These are phyloP conservation scores for Drosophila bocqueti DNA, from an alignment of 1,140 invertebrate genomes.

Conservation along the genomic window DNA sequence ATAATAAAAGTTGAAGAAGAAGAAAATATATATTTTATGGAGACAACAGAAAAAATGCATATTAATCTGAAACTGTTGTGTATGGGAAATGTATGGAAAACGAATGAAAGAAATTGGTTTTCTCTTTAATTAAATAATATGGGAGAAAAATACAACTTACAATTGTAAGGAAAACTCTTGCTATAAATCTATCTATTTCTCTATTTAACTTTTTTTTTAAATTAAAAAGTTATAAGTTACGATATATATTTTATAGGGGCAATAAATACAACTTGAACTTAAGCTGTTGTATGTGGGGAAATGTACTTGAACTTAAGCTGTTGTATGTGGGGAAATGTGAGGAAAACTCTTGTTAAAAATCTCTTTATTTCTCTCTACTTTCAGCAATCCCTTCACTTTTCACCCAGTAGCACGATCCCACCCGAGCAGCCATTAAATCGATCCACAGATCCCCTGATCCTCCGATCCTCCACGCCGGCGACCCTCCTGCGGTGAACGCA, in stretches of 20 bases:
- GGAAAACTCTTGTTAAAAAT: neutral
- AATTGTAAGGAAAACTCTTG: too few relatives aligned
- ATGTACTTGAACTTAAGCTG: neutral
- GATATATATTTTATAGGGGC: neutral
- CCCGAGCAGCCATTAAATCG: constrained; percentile 6
- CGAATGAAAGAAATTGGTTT: too few relatives aligned
- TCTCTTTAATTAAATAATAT: too few relatives aligned
- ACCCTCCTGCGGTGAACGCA: constrained; percentile 40
- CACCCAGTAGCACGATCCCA: constrained; percentile 6
- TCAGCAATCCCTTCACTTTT: constrained; percentile 10
- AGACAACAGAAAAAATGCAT: neutral
- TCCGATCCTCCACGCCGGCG: neutral
- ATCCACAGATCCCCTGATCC: neutral
- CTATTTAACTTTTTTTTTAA: neutral
- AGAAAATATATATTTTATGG: too few relatives aligned
- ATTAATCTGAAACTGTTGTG: neutral
- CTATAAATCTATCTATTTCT: too few relatives aligned
- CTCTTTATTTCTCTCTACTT: neutral
- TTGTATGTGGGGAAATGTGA: neutral
- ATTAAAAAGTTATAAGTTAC: neutral
- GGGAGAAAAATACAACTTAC: too few relatives aligned
- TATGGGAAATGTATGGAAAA: neutral
- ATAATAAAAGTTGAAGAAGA: neutral
- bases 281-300: neutral
- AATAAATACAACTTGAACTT: neutral